Conservation (phyloP, 2,888 invertebrate genomes). For the Cantharis rufa region DNA sequence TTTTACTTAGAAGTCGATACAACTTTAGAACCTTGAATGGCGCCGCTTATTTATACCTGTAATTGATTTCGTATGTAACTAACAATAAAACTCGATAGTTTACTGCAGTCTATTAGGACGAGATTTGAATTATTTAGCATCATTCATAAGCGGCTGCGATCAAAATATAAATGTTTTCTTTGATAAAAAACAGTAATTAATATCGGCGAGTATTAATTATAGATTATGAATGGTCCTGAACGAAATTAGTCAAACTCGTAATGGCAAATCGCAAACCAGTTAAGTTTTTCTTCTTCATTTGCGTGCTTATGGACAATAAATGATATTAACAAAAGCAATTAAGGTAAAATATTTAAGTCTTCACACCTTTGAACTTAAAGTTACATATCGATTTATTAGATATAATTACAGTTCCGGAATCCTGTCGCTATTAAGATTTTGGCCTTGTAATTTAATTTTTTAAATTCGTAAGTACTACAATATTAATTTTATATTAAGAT, state of each 20-base stretch:
- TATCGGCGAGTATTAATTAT: not conserved
- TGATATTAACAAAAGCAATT: constrained; percentile 8
- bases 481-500: not conserved
- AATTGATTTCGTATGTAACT: constrained; percentile 42
- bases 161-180: not conserved
- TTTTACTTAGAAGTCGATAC: constrained; percentile 39
- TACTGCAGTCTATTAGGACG: constrained; percentile 7
- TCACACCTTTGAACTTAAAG: constrained; percentile 19
- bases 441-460: constrained; percentile 18
- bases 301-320: constrained; percentile 8
- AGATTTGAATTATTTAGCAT: constrained; percentile 6
- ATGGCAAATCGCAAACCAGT: constrained; percentile 3
- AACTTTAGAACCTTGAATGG: constrained; percentile 45
- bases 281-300: not conserved
- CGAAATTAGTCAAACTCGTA: not conserved
- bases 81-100: constrained; percentile 37
- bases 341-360: constrained; percentile 17
- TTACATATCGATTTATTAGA: constrained; percentile 10
- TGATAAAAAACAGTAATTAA: not conserved
- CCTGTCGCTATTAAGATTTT: constrained; percentile 15
- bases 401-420: constrained; percentile 27
- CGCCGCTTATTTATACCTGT: constrained; percentile 44
- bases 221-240: not conserved
- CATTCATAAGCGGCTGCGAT: not conserved
- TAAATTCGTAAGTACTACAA: not conserved